These are phyloP conservation scores for Anhinga rufa DNA, from an alignment of 2,113 vertebrate genomes.

Conservation along the genomic window DNA sequence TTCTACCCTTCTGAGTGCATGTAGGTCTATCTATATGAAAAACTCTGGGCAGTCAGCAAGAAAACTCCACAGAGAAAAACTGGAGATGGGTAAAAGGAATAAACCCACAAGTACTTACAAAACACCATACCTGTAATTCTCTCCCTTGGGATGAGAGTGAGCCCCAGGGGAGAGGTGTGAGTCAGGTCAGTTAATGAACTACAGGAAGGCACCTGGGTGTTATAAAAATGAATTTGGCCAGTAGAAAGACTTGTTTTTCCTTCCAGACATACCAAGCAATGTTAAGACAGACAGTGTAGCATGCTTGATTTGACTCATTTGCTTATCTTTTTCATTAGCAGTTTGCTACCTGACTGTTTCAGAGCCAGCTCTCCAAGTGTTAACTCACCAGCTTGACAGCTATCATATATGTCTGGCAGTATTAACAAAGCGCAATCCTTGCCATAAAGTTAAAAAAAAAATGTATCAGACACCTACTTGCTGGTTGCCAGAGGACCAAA, in stretches of 20 bases:
- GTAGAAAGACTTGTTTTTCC: neutral
- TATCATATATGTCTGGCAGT: slow-evolving; percentile 57
- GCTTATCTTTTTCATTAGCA: slow-evolving; percentile 49
- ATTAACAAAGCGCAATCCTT: slow-evolving; percentile 51
- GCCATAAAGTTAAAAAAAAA: slow-evolving; percentile 44
- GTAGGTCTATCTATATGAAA: neutral
- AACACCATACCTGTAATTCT: neutral
- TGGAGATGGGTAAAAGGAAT: neutral
- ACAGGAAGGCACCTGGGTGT: neutral
- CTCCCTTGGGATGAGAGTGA: neutral
- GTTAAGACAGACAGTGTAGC: neutral
- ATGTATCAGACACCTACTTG: slow-evolving; percentile 44
- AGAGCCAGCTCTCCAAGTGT: slow-evolving; percentile 52
- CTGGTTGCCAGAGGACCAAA: slow-evolving; percentile 51
- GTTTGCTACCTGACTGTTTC: slow-evolving; percentile 56
- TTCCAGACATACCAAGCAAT: neutral
- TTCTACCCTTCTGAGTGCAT: neutral
- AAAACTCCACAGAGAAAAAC: neutral
- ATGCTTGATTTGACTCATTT: slow-evolving; percentile 15
- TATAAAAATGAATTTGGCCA: neutral
- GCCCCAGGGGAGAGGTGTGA: neutral
- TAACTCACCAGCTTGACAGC: slow-evolving; percentile 55
- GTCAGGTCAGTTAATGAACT: neutral
- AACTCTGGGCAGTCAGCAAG: neutral
- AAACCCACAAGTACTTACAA: neutral